Base-by-base conservation (phyloP, 2,797 vertebrate genomes). In the Podarcis lilfordi region DNA sequence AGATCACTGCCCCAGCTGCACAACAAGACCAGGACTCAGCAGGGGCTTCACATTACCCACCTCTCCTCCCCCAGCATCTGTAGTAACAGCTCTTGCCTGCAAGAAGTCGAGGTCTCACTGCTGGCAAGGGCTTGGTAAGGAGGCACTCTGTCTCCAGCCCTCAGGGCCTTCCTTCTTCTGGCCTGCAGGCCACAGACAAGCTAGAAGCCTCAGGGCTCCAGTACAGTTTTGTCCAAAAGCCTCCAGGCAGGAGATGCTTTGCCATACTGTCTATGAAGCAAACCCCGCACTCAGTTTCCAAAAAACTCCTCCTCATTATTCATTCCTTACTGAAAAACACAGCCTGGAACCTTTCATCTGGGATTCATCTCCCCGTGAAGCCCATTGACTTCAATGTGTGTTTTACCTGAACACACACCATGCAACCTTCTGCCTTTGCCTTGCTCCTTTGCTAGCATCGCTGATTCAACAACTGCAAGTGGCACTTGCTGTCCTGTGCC, bases 391-490 rank as follows among this genome's bases (percentile, higher is more conserved):
- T 61, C 86, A 45, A 21, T 27, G 10, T 32, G 35, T 64, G 27
- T 78, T 79, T 84, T 71, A 7, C 21, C 75, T 61, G 35, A 72
- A n/a, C 37, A 15, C n/a, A 61, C 17, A 74, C 27, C 29, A 80
- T 40, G 15, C 25, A 40, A 8, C 84, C 55, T 43, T 72, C 10
- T 37, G 77, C 8, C 29, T 55, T 25, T 89, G 90, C 87, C 92
- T 93, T 89, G 87, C 86, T 91, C 75, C 88, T 94, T 88, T 93
- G 93, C 93, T 94, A 93, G 88, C 89, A 93, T 91, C 88, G 90
- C 72, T 82, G 93, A 94, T 61, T 85, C 37, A 64, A 64, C 66
- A 82, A 76, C 45, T 19, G 25, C 37, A 87, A 76, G 29, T 3
- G 72, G 61, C 91, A 27, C 4, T 89, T 83, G 8, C 75, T 37